These are phyloP conservation scores for Cataglyphis rosenhaueri DNA, from an alignment of 2,888 invertebrate genomes.

Conservation along the genomic window DNA sequence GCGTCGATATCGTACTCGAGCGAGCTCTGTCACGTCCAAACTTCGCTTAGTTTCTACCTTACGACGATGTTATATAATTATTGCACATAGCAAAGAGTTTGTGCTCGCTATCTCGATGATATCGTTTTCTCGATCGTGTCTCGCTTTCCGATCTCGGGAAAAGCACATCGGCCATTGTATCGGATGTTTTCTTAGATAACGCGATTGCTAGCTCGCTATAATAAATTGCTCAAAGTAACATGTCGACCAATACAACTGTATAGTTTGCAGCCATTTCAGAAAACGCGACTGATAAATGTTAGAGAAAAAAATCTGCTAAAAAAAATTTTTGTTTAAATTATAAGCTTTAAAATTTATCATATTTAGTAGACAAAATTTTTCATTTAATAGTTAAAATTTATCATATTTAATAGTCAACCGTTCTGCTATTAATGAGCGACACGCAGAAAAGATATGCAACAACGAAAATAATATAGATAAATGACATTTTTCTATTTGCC, in stretches of 20 bases:
- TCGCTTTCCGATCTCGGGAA: slow-evolving; percentile 27
- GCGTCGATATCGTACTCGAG: slow-evolving; percentile 51
- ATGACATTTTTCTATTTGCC: neutral
- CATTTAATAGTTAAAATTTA: neutral
- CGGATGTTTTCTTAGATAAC: neutral
- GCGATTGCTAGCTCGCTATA: neutral
- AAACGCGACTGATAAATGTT: neutral
- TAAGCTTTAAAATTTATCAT: neutral
- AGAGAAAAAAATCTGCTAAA: neutral
- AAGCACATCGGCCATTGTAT: neutral
- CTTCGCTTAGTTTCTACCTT: slow-evolving; percentile 59
- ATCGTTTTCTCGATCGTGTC: neutral
- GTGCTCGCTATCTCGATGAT: slow-evolving; percentile 53
- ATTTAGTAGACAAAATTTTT: neutral
- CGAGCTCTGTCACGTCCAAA: slow-evolving; percentile 26
- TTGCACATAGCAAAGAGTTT: slow-evolving; percentile 47
- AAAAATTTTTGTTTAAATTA: neutral
- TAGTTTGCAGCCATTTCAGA: neutral
- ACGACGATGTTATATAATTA: slow-evolving; percentile 71
- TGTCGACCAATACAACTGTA: neutral
- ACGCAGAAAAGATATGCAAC: neutral
- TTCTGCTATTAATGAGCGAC: neutral
- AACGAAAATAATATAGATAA: neutral
- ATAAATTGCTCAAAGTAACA: neutral
- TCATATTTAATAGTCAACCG: neutral